phyloP scores from a whole-genome alignment of 1,140 invertebrate genomes.

The Eulimnadia texana region DNA sequence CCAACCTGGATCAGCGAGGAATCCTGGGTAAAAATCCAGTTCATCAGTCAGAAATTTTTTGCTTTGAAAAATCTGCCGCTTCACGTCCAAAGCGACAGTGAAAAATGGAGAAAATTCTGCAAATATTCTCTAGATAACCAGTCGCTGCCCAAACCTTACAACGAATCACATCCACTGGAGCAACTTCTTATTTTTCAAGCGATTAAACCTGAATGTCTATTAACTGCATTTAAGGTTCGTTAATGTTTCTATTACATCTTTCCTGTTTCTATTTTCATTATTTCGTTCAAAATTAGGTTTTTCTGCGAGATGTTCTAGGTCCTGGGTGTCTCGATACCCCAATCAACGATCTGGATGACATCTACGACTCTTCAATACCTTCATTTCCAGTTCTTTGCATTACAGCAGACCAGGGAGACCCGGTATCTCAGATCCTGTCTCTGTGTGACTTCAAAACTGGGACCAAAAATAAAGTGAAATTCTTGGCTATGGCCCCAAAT shows the following conservation, averaged over 20 bases:
- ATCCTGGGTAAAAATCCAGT: too few species aligned
- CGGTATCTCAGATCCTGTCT: neutral
- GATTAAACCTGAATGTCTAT: neutral
- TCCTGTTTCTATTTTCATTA: neutral
- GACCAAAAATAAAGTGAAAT: slow-evolving; percentile 1
- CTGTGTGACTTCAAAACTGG: slow-evolving; percentile 5
- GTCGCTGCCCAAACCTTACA: neutral
- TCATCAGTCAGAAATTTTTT: too few species aligned
- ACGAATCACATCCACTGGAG: slow-evolving; percentile 5
- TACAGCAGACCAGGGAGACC: slow-evolving; percentile 3
- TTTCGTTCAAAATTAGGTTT: neutral
- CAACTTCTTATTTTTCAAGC: slow-evolving; percentile 1
- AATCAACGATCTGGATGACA: neutral
- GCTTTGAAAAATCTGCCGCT: neutral
- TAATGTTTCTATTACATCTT: neutral
- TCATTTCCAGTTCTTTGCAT: slow-evolving; percentile 1
- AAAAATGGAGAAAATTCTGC: neutral
- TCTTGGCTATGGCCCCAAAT: neutral
- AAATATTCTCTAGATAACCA: too few species aligned
- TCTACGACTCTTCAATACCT: slow-evolving; percentile 2
- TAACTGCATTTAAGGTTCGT: neutral
- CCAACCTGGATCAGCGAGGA: too few species aligned
- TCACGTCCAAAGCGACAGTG: neutral
- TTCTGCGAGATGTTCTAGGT: slow-evolving; percentile 7
- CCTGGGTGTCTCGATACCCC: neutral